phyloP scores from a whole-genome alignment of 1,140 invertebrate genomes.

The Macrobrachium nipponense region DNA sequence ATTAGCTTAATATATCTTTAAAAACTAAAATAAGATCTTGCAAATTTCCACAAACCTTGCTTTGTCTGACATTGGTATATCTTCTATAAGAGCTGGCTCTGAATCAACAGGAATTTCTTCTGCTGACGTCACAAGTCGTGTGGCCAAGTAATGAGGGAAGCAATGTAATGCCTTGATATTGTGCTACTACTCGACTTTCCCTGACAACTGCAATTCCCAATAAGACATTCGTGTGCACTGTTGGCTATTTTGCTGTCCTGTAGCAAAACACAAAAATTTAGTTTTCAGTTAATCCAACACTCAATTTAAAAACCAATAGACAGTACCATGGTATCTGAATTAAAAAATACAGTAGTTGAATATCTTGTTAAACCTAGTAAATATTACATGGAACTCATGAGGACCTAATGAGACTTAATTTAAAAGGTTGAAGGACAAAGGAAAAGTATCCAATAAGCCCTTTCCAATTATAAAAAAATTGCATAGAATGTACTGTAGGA shows the following conservation, averaged over 20 bases:
- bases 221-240: constrained; percentile 58
- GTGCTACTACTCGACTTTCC: constrained; percentile 48
- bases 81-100: constrained; percentile 61
- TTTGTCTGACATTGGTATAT: constrained; percentile 45
- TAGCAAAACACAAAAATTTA: neutral
- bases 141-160: constrained; percentile 62
- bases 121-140: constrained; percentile 45
- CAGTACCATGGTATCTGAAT: too few relatives aligned
- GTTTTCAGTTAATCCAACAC: neutral
- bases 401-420: too few relatives aligned
- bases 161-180: constrained; percentile 55
- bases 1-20: too few relatives aligned
- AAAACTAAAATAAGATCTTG: too few relatives aligned
- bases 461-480: too few relatives aligned
- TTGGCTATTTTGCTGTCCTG: constrained; percentile 47
- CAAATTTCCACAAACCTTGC: constrained; percentile 15
- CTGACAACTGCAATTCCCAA: constrained; percentile 50
- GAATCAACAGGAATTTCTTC: constrained; percentile 52
- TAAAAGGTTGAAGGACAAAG: too few relatives aligned
- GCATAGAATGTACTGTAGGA: too few relatives aligned
- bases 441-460: too few relatives aligned
- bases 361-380: too few relatives aligned
- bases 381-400: too few relatives aligned
- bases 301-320: neutral
- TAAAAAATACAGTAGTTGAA: too few relatives aligned